Percentiles rank a stretch among this genome's conserved stretches.
Conservation (phyloP, 2,797 vertebrate genomes). For the Chiloscyllium punctatum region DNA sequence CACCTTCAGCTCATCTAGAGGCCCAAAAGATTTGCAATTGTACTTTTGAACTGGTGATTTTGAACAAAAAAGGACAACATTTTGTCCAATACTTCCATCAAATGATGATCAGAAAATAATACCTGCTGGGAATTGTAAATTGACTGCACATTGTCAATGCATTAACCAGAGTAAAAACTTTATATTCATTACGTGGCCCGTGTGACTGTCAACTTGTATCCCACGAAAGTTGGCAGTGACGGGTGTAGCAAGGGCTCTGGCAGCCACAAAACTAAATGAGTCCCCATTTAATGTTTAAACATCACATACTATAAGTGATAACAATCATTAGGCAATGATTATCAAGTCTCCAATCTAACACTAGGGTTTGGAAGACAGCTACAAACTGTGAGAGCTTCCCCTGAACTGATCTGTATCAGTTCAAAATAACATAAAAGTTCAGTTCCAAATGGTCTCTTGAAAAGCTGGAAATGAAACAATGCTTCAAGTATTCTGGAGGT, state of each 20-base stretch:
- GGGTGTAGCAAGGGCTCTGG: background rate
- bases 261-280: background rate
- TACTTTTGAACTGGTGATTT: constrained; percentile 25
- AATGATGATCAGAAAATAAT: background rate
- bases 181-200: too few species aligned
- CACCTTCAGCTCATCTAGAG: background rate
- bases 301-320: background rate
- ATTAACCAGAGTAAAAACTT: constrained; percentile 2
- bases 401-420: constrained; percentile 8
- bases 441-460: background rate
- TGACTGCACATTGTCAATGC: background rate
- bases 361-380: background rate
- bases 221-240: background rate
- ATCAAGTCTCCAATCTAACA: constrained; percentile 27
- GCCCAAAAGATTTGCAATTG: background rate
- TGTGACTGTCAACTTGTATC: background rate
- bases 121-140: background rate
- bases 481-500: background rate
- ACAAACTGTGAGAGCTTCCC: constrained; percentile 7
- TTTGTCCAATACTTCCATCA: background rate
- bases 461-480: background rate
- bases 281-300: background rate
- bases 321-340: background rate
- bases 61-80: background rate
- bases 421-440: constrained; percentile 15